phyloP scores from a whole-genome alignment of 2,888 invertebrate genomes.

The Microdon myrmicae region DNA sequence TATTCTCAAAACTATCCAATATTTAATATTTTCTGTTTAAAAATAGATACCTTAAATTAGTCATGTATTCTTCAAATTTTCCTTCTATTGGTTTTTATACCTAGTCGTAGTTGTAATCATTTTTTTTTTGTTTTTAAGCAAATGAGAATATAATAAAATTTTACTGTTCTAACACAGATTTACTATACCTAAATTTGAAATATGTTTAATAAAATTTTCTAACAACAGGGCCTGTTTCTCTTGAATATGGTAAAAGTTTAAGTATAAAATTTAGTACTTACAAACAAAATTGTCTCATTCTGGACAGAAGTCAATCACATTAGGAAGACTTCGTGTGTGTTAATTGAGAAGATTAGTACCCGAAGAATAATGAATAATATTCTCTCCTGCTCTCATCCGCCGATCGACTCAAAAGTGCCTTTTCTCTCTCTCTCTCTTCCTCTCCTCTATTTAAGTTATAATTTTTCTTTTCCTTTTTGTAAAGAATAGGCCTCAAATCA shows the following conservation, averaged over 20 bases:
- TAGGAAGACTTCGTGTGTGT: conserved; percentile 12
- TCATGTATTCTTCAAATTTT: too few species aligned
- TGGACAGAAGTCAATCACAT: conserved; percentile 15
- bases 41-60: too few species aligned
- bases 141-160: conserved; percentile 14
- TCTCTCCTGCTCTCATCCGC: conserved; percentile 1
- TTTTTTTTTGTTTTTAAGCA: conserved; percentile 20
- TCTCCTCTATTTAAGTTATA: conserved; percentile 5
- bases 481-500: too few species aligned
- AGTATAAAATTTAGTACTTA: conserved; percentile 39
- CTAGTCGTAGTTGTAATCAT: too few species aligned
- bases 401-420: conserved; percentile 9
- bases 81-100: too few species aligned
- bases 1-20: too few species aligned
- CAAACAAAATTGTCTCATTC: conserved; percentile 36
- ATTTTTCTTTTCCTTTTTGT: not conserved
- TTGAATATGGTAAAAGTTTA: conserved; percentile 6
- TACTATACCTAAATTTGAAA: conserved; percentile 1
- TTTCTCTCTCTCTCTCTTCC: too few species aligned
- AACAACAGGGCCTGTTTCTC: not conserved
- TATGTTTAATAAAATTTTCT: conserved; percentile 1
- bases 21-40: too few species aligned
- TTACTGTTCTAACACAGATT: conserved; percentile 1
- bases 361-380: not conserved
- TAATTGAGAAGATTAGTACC: not conserved